Evolutionary conservation across 2,797 vertebrate species (phyloP), one percentile per base, ranked within the genome.

Genomic region (Enteromius anoplus): DNA sequence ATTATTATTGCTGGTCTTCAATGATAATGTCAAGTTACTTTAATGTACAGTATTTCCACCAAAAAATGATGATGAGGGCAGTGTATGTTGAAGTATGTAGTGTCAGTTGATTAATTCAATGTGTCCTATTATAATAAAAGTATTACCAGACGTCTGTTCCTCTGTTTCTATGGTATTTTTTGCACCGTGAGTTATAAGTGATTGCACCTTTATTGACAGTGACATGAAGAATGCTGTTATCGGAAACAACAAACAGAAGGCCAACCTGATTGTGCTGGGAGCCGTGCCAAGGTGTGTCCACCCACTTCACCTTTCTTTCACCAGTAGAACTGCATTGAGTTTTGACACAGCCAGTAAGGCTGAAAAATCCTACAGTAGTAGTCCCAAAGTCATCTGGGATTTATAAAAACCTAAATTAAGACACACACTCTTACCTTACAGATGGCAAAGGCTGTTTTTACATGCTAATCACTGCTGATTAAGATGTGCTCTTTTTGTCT

Each of bases 161-260:
- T 53, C 5, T n/a, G 47, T 34, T 73, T 53, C 49, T 37, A n/a
- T 55, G 11, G 23, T 47, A 11, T 75, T 14, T 42, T 19, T 42
- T 51, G n/a, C 53, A 10, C 23, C 26, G 3, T 47, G n/a, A 23
- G 45, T 78, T 32, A 47, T 51, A 42, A 23, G 29, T 73, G 8
- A 49, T 64, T 23, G 58, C 23, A 29, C 5, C 82, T 87, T 55
- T 89, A 89, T 96, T 94, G 86, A 88, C 93, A 99, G 98, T 94
- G 98, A 99, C 94, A 99, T 99, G 98, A 99, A 99, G 95, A 99
- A 99, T 91, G 98, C 98, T 47, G 98, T 99, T 88, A 99, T 99
- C 90, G 98, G 98, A 95, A 99, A 99, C 95, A 99, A 99, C 95
- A 99, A 99, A 92, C 98, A 99, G 95, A 99, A 99, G 94, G 97